A percentile compares a stretch with the other conserved stretches of the same genome.
phyloP scores from a whole-genome alignment of 2,113 vertebrate genomes.

The Piaya cayana region DNA sequence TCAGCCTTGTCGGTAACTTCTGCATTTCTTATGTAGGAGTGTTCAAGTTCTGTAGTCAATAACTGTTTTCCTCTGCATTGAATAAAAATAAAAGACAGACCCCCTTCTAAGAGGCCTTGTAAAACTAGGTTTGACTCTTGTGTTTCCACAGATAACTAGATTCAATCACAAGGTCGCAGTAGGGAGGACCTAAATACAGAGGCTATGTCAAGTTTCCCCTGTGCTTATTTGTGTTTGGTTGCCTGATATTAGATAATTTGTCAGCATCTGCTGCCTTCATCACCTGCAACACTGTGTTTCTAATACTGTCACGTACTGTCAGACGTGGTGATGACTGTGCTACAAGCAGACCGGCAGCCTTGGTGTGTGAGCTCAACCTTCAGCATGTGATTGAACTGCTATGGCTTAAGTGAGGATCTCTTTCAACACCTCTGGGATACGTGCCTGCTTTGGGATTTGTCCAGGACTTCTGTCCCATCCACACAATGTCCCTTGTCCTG shows the following conservation, averaged over 20 bases:
- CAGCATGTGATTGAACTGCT: accelerated
- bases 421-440: background rate
- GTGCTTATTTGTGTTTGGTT: background rate
- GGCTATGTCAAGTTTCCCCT: background rate
- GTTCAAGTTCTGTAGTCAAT: background rate
- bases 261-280: background rate
- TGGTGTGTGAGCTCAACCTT: background rate
- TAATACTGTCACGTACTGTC: background rate
- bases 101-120: background rate
- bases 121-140: background rate
- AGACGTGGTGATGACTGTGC: background rate
- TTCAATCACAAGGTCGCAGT: background rate
- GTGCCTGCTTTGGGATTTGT: background rate
- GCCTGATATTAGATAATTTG: background rate
- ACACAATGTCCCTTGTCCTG: background rate
- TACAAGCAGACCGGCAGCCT: background rate
- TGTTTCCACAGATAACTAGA: background rate
- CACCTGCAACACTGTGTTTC: accelerated
- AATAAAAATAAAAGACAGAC: background rate
- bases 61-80: background rate
- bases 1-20: background rate
- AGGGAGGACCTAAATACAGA: background rate
- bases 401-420: background rate
- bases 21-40: background rate
- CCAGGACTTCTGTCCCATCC: background rate